Evolutionary conservation across 2,888 invertebrate genomes (phyloP).

Genomic region (Octonoba sinensis): DNA sequence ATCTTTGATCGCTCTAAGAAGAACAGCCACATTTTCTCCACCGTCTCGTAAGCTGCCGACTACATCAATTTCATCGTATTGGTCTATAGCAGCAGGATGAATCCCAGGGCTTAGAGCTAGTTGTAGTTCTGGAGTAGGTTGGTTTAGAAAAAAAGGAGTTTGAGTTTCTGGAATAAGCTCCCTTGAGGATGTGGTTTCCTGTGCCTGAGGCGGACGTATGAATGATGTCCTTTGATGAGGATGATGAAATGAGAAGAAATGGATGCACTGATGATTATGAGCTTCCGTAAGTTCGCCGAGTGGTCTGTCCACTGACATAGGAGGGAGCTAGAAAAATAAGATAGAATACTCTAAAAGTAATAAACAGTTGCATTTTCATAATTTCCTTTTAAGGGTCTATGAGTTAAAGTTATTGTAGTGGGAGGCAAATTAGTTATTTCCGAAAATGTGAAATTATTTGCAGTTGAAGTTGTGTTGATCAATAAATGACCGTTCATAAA

Average conservation of each 20-base stretch:
- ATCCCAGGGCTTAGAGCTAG: slow-evolving; percentile 30
- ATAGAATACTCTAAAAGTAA: no score
- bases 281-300: slow-evolving; percentile 38
- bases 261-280: slow-evolving; percentile 24
- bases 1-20: slow-evolving; percentile 58
- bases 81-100: slow-evolving; percentile 33
- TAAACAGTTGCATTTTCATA: no score
- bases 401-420: no score
- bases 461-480: no score
- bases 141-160: neutral
- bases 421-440: no score
- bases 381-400: no score
- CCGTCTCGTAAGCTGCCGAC: slow-evolving; percentile 30
- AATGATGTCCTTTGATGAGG: slow-evolving; percentile 7
- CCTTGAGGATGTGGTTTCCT: neutral
- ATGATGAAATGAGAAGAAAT: slow-evolving; percentile 34
- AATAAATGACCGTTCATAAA: no score
- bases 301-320: slow-evolving; percentile 10
- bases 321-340: neutral
- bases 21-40: slow-evolving; percentile 47
- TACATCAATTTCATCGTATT: slow-evolving; percentile 57
- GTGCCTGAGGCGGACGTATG: neutral
- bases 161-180: slow-evolving; percentile 4
- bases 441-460: no score
- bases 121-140: slow-evolving; percentile 26